These are phyloP conservation scores for Listrodromus nycthemerus DNA, from an alignment of 2,888 invertebrate genomes.

Conservation along the genomic window DNA sequence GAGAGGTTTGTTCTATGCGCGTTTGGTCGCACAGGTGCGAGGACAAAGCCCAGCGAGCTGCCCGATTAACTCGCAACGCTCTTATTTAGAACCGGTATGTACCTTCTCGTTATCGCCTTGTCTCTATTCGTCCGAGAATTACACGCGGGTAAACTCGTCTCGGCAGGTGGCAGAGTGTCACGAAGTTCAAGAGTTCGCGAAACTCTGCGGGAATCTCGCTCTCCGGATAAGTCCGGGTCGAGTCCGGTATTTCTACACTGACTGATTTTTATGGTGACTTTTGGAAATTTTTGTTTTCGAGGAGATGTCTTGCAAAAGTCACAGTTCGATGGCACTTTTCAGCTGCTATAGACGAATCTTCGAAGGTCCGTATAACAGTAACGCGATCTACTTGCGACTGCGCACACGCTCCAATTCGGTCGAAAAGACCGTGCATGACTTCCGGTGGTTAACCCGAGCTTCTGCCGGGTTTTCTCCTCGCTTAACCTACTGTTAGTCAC, in stretches of 20 bases:
- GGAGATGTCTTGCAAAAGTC: background rate
- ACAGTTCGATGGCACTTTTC: background rate
- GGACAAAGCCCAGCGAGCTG: constrained; percentile 31
- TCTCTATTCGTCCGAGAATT: background rate
- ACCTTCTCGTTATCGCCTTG: constrained; percentile 20
- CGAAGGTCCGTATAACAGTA: background rate
- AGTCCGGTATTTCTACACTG: constrained; percentile 36
- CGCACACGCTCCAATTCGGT: constrained; percentile 20
- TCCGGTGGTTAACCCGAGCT: constrained; percentile 58
- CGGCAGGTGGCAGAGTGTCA: constrained; percentile 30
- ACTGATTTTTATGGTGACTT: background rate
- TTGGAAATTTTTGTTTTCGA: background rate
- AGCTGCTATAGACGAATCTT: background rate
- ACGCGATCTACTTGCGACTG: constrained; percentile 26
- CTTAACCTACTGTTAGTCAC: constrained; percentile 75
- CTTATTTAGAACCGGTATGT: constrained; percentile 40
- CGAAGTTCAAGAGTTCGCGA: constrained; percentile 47
- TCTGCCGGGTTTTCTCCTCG: constrained; percentile 47
- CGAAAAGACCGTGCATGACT: constrained; percentile 36
- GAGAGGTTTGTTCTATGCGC: background rate
- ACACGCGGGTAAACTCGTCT: constrained; percentile 30
- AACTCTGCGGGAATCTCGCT: constrained; percentile 73
- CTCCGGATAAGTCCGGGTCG: constrained; percentile 72
- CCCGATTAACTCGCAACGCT: constrained; percentile 33
- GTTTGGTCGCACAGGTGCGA: constrained; percentile 17